A percentile compares a stretch with the other conserved stretches of the same genome.
Evolutionary conservation across 2,888 invertebrate species (phyloP).

Genomic region (Zaprionus lineosus): DNA sequence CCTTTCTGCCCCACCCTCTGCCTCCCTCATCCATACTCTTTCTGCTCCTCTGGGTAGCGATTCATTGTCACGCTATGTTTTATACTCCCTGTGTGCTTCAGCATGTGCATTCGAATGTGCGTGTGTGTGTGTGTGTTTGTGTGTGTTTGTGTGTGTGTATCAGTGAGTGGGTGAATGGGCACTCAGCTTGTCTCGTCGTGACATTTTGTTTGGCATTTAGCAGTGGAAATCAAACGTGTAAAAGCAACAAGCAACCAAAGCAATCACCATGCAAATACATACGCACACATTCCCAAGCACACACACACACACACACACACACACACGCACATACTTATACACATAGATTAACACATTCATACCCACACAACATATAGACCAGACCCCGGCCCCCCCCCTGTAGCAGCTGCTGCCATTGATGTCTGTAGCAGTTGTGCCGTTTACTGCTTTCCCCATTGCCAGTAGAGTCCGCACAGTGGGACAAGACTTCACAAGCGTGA

Average conservation of each 20-base stretch:
- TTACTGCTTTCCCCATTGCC: not conserved
- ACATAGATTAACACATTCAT: too few species aligned
- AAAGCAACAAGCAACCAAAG: conserved; percentile 66
- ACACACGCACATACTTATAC: not conserved
- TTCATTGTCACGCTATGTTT: conserved; percentile 42
- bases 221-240: conserved; percentile 73
- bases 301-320: conserved; percentile 1
- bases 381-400: too few species aligned
- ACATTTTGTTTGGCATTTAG: conserved; percentile 70
- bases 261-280: conserved; percentile 16
- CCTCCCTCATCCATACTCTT: too few species aligned
- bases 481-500: too few species aligned
- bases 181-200: conserved; percentile 60
- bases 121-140: not conserved
- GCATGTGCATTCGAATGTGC: too few species aligned
- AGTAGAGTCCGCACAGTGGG: conserved; percentile 39
- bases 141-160: not conserved
- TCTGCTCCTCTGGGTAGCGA: conserved; percentile 14
- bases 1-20: too few species aligned
- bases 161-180: conserved; percentile 31
- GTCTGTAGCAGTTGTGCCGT: conserved; percentile 19
- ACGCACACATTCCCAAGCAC: conserved; percentile 27
- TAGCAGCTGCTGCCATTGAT: conserved; percentile 41
- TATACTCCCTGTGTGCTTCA: too few species aligned
- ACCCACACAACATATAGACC: not conserved